Percentiles rank a stretch among this genome's conserved stretches.
Evolutionary conservation across 2,888 invertebrate genomes (phyloP).

Genomic region (Campoplex nolae): DNA sequence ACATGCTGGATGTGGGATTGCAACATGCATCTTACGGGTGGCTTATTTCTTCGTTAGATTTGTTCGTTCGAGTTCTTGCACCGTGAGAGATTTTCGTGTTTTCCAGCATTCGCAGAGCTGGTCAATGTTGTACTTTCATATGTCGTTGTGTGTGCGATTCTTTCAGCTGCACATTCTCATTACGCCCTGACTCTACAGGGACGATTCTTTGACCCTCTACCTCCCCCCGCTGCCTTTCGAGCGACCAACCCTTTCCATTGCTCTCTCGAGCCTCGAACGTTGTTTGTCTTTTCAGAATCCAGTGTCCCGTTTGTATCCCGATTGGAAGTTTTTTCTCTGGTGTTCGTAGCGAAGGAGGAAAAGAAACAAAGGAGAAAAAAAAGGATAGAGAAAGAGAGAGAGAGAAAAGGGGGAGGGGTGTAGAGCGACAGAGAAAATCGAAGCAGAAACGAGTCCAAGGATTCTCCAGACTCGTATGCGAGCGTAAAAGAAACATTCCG

Average conservation of each 20-base stretch:
- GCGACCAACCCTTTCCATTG: neutral
- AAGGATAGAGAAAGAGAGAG: conserved; percentile 5
- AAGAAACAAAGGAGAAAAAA: neutral
- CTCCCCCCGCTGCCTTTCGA: neutral
- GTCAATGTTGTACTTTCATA: conserved; percentile 11
- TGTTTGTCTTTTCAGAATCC: conserved; percentile 57
- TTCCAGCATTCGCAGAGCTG: conserved; percentile 13
- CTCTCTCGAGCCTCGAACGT: conserved; percentile 22
- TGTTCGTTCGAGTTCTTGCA: conserved; percentile 23
- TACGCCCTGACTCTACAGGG: conserved; percentile 47
- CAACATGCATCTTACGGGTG: conserved; percentile 43
- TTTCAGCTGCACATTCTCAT: conserved; percentile 63
- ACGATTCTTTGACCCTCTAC: conserved; percentile 31
- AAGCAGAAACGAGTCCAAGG: conserved; percentile 39
- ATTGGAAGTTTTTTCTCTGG: conserved; percentile 12
- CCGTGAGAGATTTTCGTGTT: conserved; percentile 47
- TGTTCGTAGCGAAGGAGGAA: neutral
- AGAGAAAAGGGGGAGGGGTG: neutral
- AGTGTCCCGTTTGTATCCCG: conserved; percentile 33
- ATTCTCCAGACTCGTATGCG: conserved; percentile 29
- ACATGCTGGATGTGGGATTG: conserved; percentile 11
- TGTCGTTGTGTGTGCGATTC: conserved; percentile 22
- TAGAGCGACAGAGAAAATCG: conserved; percentile 30
- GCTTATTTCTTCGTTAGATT: conserved; percentile 42
- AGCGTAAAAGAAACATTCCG: conserved; percentile 38